phyloP scores from a whole-genome alignment of 2,888 invertebrate species.

The Eristalinus sepulchralis region DNA sequence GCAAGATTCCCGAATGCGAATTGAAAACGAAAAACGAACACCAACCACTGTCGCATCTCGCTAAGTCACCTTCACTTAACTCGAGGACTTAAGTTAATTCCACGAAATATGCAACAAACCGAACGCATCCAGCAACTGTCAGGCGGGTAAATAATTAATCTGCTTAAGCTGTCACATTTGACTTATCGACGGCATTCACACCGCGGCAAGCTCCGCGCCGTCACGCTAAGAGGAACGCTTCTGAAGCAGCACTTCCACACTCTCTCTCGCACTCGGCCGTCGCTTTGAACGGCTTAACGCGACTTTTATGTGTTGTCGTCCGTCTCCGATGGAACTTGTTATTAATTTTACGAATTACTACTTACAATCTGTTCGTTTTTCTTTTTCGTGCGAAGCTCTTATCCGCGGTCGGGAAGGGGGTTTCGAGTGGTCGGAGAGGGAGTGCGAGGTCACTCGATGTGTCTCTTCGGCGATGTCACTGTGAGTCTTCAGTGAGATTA shows the following conservation, averaged over 20 bases:
- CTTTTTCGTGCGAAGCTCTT: background rate
- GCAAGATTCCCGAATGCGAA: too few species aligned
- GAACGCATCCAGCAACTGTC: background rate
- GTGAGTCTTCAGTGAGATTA: background rate
- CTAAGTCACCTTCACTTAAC: background rate
- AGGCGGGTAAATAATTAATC: slow-evolving; percentile 23
- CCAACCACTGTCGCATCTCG: background rate
- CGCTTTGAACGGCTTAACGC: slow-evolving; percentile 13
- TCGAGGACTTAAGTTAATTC: background rate
- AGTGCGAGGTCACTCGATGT: background rate
- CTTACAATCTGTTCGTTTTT: background rate
- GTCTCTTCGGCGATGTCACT: background rate
- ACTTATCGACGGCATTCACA: background rate
- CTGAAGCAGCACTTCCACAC: slow-evolving; percentile 15
- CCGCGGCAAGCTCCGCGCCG: background rate
- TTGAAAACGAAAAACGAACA: background rate
- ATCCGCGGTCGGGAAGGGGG: background rate
- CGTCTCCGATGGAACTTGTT: background rate
- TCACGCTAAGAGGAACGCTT: background rate
- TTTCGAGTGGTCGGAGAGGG: background rate
- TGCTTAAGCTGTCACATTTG: slow-evolving; percentile 23
- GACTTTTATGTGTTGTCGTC: background rate
- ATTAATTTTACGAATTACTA: background rate
- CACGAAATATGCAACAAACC: background rate
- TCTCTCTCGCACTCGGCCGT: background rate